A percentile compares a stretch with the other conserved stretches of the same genome.
Evolutionary conservation across 2,797 vertebrate species (phyloP).

Genomic region (Mormyrops attenuatus): DNA sequence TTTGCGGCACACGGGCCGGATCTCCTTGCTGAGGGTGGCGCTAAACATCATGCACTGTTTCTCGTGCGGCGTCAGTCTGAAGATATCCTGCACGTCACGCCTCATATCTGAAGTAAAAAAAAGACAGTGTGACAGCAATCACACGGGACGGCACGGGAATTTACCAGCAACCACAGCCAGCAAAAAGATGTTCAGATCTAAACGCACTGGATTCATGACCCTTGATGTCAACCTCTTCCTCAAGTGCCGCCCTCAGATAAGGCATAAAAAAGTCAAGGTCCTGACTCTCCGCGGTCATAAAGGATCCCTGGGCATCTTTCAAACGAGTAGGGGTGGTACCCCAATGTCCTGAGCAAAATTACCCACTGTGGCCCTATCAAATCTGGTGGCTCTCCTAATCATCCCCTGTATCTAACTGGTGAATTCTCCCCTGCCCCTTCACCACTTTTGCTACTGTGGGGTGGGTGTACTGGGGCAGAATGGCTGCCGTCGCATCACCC

Average conservation of each 20-base stretch:
- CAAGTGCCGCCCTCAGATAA: neutral
- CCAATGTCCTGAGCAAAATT: neutral
- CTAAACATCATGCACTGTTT: constrained; percentile 92
- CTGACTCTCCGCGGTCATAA: neutral
- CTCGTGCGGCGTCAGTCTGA: constrained; percentile 77
- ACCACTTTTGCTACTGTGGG: neutral
- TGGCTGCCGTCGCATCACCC: too few species aligned
- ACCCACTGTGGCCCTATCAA: neutral
- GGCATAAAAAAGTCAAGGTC: neutral
- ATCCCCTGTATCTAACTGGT: neutral
- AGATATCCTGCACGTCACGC: constrained; percentile 81
- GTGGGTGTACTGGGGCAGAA: neutral
- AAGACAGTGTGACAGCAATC: neutral
- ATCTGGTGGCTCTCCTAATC: neutral
- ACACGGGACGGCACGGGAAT: neutral
- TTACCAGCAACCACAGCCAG: neutral
- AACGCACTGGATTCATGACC: neutral
- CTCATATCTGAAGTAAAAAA: constrained; percentile 67
- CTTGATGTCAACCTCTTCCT: neutral
- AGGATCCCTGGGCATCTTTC: neutral
- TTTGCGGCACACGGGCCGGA: constrained; percentile 81
- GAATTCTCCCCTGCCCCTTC: neutral
- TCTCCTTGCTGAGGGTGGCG: constrained; percentile 80
- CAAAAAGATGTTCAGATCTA: neutral
- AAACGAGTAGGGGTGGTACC: neutral